Conservation (phyloP, 2,797 vertebrate species). For the Halcyon smyrnensis region DNA sequence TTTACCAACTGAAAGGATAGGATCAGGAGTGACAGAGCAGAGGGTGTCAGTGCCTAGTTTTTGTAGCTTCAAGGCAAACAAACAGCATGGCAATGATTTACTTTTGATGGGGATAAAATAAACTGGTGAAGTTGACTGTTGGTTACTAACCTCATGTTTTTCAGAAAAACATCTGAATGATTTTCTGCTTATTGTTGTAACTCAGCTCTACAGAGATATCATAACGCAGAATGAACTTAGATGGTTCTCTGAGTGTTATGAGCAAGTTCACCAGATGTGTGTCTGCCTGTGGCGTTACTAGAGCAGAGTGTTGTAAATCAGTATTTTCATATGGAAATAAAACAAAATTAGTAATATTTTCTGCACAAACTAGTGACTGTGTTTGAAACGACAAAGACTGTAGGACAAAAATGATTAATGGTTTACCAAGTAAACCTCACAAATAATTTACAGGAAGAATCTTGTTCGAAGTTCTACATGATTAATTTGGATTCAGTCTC, state of each 20-base stretch:
- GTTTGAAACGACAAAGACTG: not conserved
- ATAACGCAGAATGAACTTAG: not conserved
- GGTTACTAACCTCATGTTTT: constrained; percentile 6
- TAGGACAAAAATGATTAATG: not conserved
- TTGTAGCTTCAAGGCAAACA: constrained; percentile 49
- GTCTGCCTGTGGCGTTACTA: not conserved
- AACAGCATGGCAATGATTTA: constrained; percentile 21
- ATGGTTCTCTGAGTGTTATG: not conserved
- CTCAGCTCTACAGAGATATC: not conserved
- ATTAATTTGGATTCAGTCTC: not conserved
- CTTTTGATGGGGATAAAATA: constrained; percentile 52
- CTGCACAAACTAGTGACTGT: not conserved
- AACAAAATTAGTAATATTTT: not conserved
- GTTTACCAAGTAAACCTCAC: not conserved
- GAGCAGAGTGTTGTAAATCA: not conserved
- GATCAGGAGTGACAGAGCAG: constrained; percentile 44
- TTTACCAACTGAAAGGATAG: constrained; percentile 23
- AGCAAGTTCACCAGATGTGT: not conserved
- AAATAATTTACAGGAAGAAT: not conserved
- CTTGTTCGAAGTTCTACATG: not conserved
- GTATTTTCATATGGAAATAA: not conserved
- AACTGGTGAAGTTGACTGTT: not conserved
- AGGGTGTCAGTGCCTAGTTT: constrained; percentile 17
- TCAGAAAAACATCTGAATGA: constrained; percentile 34
- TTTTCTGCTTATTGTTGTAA: constrained; percentile 34